These are phyloP conservation scores for Zaprionus lachaisei DNA, from an alignment of 1,140 invertebrate species.

Conservation along the genomic window DNA sequence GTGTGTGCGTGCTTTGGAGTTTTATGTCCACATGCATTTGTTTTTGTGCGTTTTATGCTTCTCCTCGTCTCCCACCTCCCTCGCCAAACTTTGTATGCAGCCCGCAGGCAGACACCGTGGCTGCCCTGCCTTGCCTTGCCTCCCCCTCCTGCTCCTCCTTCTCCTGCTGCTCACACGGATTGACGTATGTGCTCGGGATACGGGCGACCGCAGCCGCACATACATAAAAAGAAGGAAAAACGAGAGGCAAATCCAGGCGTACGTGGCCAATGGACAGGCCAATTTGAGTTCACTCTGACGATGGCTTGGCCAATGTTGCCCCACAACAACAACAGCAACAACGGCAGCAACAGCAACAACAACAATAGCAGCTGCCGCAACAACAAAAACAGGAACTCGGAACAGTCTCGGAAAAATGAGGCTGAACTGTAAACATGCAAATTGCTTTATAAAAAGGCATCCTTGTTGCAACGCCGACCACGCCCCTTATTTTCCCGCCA, in stretches of 20 bases:
- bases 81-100: constrained; percentile 62
- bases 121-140: neutral
- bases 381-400: constrained; percentile 12
- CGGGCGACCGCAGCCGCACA: constrained; percentile 10
- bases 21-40: constrained; percentile 71
- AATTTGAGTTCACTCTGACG: constrained; percentile 33
- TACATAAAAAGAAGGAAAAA: constrained; percentile 17
- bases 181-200: constrained; percentile 28
- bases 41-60: constrained; percentile 70
- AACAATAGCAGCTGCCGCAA: neutral
- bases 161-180: constrained; percentile 14
- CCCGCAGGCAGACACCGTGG: constrained; percentile 6
- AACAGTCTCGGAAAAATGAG: constrained; percentile 7
- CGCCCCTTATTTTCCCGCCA: neutral
- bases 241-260: constrained; percentile 2
- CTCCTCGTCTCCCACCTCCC: neutral
- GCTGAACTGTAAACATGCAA: constrained; percentile 47
- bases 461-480: constrained; percentile 21
- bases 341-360: neutral
- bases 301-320: constrained; percentile 16
- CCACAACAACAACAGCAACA: constrained; percentile 19
- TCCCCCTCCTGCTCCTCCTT: too few relatives aligned
- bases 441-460: constrained; percentile 61
- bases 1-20: constrained; percentile 43
- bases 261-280: constrained; percentile 29